These are phyloP conservation scores for Fabriciana adippe DNA, from an alignment of 2,888 invertebrate genomes.

Conservation along the genomic window DNA sequence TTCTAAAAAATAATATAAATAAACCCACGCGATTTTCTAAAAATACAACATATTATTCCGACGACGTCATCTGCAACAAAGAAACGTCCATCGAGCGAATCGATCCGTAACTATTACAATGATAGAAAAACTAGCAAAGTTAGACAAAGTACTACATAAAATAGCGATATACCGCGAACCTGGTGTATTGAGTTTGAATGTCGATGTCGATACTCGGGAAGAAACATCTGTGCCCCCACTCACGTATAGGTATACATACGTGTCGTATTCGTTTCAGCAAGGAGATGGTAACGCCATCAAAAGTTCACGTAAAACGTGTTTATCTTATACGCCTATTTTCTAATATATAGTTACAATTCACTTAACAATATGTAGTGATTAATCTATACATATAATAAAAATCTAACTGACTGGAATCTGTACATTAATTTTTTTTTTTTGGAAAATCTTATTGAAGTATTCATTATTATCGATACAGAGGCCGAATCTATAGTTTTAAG, in stretches of 20 bases:
- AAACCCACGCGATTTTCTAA: background rate
- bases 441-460: too few species aligned
- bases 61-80: slow-evolving; percentile 37
- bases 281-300: background rate
- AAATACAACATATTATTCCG: slow-evolving; percentile 22
- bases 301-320: slow-evolving; percentile 6
- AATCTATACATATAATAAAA: too few species aligned
- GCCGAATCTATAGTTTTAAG: too few species aligned
- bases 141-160: slow-evolving; percentile 32
- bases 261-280: slow-evolving; percentile 1
- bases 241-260: slow-evolving; percentile 12
- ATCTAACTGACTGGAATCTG: too few species aligned
- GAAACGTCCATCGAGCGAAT: slow-evolving; percentile 44
- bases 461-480: too few species aligned
- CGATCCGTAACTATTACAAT: slow-evolving; percentile 45
- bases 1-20: background rate
- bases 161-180: slow-evolving; percentile 22
- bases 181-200: slow-evolving; percentile 4
- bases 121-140: slow-evolving; percentile 36
- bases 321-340: background rate
- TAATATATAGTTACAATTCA: background rate
- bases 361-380: background rate
- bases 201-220: slow-evolving; percentile 8
- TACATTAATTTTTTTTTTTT: too few species aligned
- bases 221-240: slow-evolving; percentile 7